Evolutionary conservation across 2,888 invertebrate genomes (phyloP).

Genomic region (Drosophila lacicola): DNA sequence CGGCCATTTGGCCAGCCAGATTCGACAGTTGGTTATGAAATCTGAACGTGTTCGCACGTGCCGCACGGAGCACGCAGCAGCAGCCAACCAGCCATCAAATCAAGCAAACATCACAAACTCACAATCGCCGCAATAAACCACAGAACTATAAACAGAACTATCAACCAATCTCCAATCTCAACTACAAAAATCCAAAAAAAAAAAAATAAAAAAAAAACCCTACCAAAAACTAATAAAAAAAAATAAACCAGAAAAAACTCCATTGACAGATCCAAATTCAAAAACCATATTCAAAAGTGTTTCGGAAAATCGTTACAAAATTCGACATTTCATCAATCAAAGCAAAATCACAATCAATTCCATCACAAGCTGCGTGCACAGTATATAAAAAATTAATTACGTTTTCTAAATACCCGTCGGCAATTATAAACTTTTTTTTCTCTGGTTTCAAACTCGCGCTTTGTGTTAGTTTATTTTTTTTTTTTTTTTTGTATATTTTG

Average conservation of each 20-base stretch:
- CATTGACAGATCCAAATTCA: constrained; percentile 19
- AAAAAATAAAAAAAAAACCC: constrained; percentile 3
- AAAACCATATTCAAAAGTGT: constrained; percentile 35
- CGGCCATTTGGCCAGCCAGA: constrained; percentile 41
- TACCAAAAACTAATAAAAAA: background rate
- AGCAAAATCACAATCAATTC: constrained; percentile 21
- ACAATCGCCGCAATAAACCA: constrained; percentile 27
- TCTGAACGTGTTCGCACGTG: constrained; percentile 83
- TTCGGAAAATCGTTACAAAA: constrained; percentile 8
- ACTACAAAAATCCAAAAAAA: constrained; percentile 4
- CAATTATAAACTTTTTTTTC: constrained; percentile 34
- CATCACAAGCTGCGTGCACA: constrained; percentile 47
- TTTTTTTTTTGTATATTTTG: constrained; percentile 29
- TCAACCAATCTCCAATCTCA: background rate
- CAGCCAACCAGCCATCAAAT: constrained; percentile 66
- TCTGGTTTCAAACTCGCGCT: constrained; percentile 11
- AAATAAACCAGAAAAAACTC: background rate
- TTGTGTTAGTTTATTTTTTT: constrained; percentile 36
- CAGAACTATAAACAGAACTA: constrained; percentile 12
- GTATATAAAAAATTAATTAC: constrained; percentile 13
- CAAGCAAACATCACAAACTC: constrained; percentile 52
- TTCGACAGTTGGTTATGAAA: constrained; percentile 83
- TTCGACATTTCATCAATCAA: constrained; percentile 24
- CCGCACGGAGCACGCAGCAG: constrained; percentile 75
- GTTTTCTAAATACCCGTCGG: constrained; percentile 44